These are phyloP conservation scores for Harlomillsia oculata DNA, from an alignment of 1,140 invertebrate species.

Conservation along the genomic window DNA sequence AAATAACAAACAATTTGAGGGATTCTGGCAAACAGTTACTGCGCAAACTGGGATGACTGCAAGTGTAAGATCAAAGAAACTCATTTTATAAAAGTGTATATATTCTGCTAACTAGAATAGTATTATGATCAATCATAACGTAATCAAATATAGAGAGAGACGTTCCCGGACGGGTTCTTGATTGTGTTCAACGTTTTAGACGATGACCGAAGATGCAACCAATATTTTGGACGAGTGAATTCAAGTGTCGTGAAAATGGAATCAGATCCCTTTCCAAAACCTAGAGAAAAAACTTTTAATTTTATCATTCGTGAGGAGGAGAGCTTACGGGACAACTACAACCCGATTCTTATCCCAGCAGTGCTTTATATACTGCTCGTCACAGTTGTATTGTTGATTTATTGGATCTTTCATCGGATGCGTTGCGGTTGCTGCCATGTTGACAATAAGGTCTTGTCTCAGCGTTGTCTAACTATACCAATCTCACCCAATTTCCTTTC, in stretches of 20 bases:
- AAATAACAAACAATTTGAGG: conserved; percentile 42
- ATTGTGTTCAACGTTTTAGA: conserved; percentile 43
- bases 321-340: conserved; percentile 5
- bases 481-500: neutral
- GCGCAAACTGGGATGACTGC: conserved; percentile 44
- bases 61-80: conserved; percentile 38
- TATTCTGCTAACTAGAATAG: neutral
- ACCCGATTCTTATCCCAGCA: conserved; percentile 14
- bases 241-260: neutral
- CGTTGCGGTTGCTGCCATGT: no score
- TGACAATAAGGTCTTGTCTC: neutral
- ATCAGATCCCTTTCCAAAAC: no score
- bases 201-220: conserved; percentile 40
- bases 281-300: neutral
- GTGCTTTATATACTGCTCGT: conserved; percentile 13
- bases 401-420: conserved; percentile 7
- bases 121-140: neutral
- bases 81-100: neutral
- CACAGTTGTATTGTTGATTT: conserved; percentile 9
- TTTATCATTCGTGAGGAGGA: neutral
- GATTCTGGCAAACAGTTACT: conserved; percentile 48
- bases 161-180: conserved; percentile 42
- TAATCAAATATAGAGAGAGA: conserved; percentile 38
- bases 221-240: neutral
- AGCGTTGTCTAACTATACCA: no score